Conservation (phyloP, 2,797 vertebrate species). For the Sternarchorhynchus goeldii region DNA sequence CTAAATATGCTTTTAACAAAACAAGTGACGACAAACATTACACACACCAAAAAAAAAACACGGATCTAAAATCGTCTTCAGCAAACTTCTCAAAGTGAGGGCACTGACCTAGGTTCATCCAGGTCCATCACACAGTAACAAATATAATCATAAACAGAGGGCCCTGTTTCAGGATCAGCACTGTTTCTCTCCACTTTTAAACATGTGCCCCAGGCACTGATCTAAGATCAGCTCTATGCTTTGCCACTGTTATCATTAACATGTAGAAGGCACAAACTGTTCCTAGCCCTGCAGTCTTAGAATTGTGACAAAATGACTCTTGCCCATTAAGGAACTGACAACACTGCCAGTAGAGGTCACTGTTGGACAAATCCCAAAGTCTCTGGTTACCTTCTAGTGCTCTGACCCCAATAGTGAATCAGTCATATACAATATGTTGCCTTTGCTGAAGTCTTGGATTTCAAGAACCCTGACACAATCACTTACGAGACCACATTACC, state of each 20-base stretch:
- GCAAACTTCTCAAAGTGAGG: background rate
- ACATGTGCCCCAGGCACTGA: background rate
- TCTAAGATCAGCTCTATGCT: conserved; percentile 2
- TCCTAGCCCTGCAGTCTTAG: background rate
- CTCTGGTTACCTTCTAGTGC: conserved; percentile 69
- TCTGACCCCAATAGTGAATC: conserved; percentile 65
- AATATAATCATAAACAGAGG: background rate
- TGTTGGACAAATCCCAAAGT: conserved; percentile 3
- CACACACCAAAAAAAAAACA: conserved; percentile 46
- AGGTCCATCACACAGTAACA: background rate
- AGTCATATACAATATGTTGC: conserved; percentile 65
- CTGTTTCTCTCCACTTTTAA: background rate
- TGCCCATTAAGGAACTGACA: background rate
- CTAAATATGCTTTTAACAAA: conserved; percentile 63
- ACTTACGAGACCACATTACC: conserved; percentile 54
- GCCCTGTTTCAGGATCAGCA: background rate
- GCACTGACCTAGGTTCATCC: background rate
- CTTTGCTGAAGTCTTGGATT: conserved; percentile 63
- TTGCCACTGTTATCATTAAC: too few species aligned
- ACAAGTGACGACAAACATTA: conserved; percentile 63
- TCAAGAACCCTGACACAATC: conserved; percentile 57
- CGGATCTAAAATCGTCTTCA: background rate
- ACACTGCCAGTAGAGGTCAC: conserved; percentile 13
- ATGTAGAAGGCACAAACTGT: background rate
- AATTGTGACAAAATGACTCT: background rate